Conservation (phyloP, 2,888 invertebrate genomes). For the Meandrusa payeni region DNA sequence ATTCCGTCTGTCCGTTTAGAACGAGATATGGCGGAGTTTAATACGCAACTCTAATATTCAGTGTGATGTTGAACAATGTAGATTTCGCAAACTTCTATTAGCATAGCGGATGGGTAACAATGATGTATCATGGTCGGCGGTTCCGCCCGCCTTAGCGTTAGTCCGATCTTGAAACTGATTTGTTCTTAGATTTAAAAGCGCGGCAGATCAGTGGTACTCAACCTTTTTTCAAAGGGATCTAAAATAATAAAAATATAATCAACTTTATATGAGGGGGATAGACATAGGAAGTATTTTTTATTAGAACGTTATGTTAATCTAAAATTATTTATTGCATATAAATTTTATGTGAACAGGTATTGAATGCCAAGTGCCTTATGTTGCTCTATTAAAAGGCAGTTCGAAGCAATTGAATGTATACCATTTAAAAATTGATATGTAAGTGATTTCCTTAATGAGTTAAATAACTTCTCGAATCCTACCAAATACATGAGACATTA, state of each 20-base stretch:
- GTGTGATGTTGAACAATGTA: conserved; percentile 34
- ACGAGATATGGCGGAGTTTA: background rate
- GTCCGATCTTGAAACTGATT: conserved; percentile 24
- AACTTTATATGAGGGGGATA: conserved; percentile 41
- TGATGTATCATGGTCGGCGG: conserved; percentile 32
- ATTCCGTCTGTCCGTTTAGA: conserved; percentile 9
- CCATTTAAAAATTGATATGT: conserved; percentile 18
- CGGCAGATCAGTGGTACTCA: no score
- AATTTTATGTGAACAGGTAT: conserved; percentile 19
- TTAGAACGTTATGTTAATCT: conserved; percentile 36
- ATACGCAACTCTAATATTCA: conserved; percentile 30
- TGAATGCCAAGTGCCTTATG: conserved; percentile 29
- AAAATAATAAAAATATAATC: no score
- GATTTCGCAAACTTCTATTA: conserved; percentile 40
- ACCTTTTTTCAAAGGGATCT: no score
- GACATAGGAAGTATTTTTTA: conserved; percentile 45
- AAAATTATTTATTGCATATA: conserved; percentile 26
- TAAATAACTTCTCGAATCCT: background rate
- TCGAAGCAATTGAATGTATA: conserved; percentile 15
- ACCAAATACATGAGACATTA: background rate
- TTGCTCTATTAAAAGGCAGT: conserved; percentile 17
- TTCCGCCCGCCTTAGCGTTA: conserved; percentile 24
- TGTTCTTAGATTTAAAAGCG: no score
- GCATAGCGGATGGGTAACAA: conserved; percentile 38
- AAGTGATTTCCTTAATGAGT: conserved; percentile 17